These are phyloP conservation scores for Neelides sp. DNA, from an alignment of 1,140 invertebrate genomes.

Conservation along the genomic window DNA sequence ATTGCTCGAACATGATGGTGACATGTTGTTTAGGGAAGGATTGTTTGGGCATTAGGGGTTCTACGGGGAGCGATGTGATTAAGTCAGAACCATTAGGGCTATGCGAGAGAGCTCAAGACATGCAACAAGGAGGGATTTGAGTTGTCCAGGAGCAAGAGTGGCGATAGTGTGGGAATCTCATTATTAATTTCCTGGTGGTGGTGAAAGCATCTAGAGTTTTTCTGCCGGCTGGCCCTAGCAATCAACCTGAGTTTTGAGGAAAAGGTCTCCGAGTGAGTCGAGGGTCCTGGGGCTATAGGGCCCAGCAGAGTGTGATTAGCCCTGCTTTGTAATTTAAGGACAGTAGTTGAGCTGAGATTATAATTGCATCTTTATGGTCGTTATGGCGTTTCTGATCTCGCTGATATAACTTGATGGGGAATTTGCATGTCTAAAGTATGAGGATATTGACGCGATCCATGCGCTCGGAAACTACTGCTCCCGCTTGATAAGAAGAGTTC, in stretches of 20 bases:
- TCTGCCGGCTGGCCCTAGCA: too few relatives aligned
- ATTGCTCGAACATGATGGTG: too few relatives aligned
- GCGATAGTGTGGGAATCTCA: conserved; percentile 2
- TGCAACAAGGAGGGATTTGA: too few relatives aligned
- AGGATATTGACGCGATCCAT: not conserved
- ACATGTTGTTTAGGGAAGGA: not conserved
- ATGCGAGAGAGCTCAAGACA: too few relatives aligned
- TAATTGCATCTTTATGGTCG: conserved; percentile 26
- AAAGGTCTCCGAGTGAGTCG: not conserved
- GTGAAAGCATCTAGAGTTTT: conserved; percentile 1
- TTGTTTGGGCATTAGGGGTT: conserved; percentile 2
- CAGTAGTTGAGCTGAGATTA: conserved; percentile 17
- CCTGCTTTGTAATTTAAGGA: conserved; percentile 16
- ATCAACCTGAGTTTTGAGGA: too few relatives aligned
- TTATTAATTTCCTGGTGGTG: conserved; percentile 20
- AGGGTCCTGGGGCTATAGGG: not conserved
- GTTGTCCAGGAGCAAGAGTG: too few relatives aligned
- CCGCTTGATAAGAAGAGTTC: conserved; percentile 10
- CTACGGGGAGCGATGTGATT: not conserved
- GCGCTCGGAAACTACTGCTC: not conserved
- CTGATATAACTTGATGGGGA: conserved; percentile 15
- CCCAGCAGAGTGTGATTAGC: not conserved
- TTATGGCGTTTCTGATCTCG: conserved; percentile 12
- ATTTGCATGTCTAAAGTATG: conserved; percentile 19
- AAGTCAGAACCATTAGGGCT: not conserved